Conservation (phyloP, 2,113 vertebrate species). For the Acanthochromis polyacanthus region DNA sequence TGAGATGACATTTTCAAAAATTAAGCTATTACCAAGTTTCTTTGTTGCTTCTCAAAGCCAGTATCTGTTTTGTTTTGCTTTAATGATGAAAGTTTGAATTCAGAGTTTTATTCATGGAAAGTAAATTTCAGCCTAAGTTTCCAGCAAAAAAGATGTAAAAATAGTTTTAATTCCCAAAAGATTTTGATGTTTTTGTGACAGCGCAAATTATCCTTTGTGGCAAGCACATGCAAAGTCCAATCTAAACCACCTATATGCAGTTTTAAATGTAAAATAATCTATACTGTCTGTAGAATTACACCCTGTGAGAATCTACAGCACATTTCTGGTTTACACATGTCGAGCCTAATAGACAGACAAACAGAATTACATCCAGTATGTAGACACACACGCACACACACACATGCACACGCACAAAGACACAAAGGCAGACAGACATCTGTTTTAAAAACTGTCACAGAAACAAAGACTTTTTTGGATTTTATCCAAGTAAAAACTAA, state of each 20-base stretch:
- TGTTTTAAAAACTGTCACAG: conserved; percentile 19
- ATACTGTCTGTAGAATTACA: background rate
- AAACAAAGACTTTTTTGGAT: conserved; percentile 31
- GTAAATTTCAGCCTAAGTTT: background rate
- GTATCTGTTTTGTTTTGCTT: background rate
- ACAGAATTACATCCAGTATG: conserved; percentile 27
- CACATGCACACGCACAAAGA: conserved; percentile 31
- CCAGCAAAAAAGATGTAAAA: background rate
- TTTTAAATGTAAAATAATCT: background rate
- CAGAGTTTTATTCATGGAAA: background rate
- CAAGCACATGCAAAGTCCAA: background rate
- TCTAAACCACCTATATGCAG: background rate
- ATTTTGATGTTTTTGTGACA: background rate
- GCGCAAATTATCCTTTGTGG: background rate
- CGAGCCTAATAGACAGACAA: conserved; percentile 19
- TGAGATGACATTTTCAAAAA: background rate
- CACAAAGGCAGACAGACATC: conserved; percentile 55
- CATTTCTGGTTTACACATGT: background rate
- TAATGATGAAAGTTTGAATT: background rate
- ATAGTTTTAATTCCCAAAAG: background rate
- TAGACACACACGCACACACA: conserved; percentile 58
- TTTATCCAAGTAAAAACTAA: conserved; percentile 26
- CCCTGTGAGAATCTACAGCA: background rate
- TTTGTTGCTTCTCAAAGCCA: background rate
- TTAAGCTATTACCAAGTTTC: background rate